Percentiles rank a stretch among this genome's conserved stretches.
Evolutionary conservation across 2,888 invertebrate species (phyloP).

Genomic region (Lamproptera curius): DNA sequence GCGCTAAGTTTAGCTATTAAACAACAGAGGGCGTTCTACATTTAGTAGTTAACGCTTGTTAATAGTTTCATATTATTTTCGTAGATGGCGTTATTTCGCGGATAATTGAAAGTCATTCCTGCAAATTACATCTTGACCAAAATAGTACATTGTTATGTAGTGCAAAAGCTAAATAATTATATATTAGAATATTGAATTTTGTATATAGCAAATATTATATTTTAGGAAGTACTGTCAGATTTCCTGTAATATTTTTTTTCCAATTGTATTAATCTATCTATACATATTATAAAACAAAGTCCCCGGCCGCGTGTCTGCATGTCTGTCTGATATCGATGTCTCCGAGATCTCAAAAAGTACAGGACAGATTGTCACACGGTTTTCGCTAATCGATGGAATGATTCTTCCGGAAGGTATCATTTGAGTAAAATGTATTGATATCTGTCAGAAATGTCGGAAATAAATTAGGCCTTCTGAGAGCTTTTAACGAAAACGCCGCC

Average conservation of each 20-base stretch:
- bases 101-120: neutral
- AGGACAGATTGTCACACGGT: too few species aligned
- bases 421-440: too few species aligned
- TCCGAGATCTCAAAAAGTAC: too few species aligned
- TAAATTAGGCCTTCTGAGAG: too few species aligned
- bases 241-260: neutral
- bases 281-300: too few species aligned
- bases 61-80: neutral
- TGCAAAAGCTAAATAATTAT: neutral
- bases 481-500: too few species aligned
- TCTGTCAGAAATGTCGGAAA: too few species aligned
- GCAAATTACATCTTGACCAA: too few species aligned
- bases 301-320: too few species aligned
- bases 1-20: conserved; percentile 34
- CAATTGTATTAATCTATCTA: neutral
- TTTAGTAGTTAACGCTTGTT: conserved; percentile 10
- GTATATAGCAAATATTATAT: neutral
- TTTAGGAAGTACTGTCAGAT: neutral
- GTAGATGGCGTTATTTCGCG: conserved; percentile 26
- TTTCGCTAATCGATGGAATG: too few species aligned
- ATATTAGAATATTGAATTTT: neutral
- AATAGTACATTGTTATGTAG: neutral
- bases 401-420: too few species aligned
- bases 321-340: too few species aligned
- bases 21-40: conserved; percentile 31